Evolutionary conservation across 2,113 vertebrate genomes (phyloP), one percentile per base, ranked within the genome.

Genomic region (Corydoras maculifer): DNA sequence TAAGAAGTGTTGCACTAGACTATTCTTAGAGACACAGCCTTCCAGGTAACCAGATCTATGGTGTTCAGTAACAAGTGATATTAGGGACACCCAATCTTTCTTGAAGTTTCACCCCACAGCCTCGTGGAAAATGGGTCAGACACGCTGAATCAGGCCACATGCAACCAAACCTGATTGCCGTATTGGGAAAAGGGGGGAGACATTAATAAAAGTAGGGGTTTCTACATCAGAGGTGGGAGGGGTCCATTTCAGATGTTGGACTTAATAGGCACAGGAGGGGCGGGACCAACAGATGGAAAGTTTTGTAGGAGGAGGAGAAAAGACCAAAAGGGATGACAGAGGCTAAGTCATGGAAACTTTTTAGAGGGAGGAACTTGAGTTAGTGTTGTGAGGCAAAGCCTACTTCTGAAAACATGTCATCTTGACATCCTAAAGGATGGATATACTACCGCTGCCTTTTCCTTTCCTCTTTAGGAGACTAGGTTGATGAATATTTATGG

Each of bases 311-410:
- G 67, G 74, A 48, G 62, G 14, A 43, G 15, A 35, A 73, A 65
- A 70, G 80, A 49, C 68, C 72, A 67, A 60, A 25, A 58, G 58
- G 32, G 69, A 73, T 14, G 64, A 49, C 75, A 75, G 48, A 32
- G 15, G 49, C 9, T 73, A 72, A 77, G 70, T 76, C 30, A 79
- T 51, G 71, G 60, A 68, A 74, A 68, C 18, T 68, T 68, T 73
- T 68, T 9, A 48, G 32, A 12, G 32, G 59, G 72, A 48, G 58
- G 65, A 4, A 50, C 32, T 57, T n/a, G 18, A 14, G 10, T 12
- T n/a, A 57, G 53, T 49, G 61, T 51, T 43, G 18, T n/a, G 15
- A 54, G 69, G 51, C 12, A 12, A 14, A 11, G 30, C 12, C 12
- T 35, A 13, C 31, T 29, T 53, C 53, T 43, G 49, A 62, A 70